phyloP scores from a whole-genome alignment of 1,140 invertebrate genomes.

The Antheraea pernyi region DNA sequence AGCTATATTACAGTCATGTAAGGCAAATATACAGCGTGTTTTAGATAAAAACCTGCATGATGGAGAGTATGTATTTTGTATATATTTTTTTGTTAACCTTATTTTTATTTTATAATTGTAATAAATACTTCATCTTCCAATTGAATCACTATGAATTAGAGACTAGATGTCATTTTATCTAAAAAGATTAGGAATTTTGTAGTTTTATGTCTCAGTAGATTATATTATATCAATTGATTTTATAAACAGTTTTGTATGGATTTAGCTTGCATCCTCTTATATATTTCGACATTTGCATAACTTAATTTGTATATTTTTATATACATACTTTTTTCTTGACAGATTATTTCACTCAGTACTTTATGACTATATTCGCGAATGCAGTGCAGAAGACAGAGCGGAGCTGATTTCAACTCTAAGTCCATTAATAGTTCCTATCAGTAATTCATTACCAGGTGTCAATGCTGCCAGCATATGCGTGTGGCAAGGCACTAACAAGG shows the following conservation, averaged over 20 bases:
- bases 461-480: constrained; percentile 90
- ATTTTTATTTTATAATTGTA: too few relatives aligned
- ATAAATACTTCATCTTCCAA: too few relatives aligned
- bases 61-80: constrained; percentile 63
- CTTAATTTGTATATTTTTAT: neutral
- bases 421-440: constrained; percentile 86
- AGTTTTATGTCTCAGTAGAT: too few relatives aligned
- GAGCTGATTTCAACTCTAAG: constrained; percentile 88
- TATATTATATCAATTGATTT: too few relatives aligned
- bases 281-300: too few relatives aligned
- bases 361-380: constrained; percentile 89
- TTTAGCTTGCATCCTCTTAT: too few relatives aligned
- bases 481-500: constrained; percentile 91
- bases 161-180: too few relatives aligned
- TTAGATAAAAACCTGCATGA: constrained; percentile 87
- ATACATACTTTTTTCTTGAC: constrained; percentile 38
- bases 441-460: constrained; percentile 91
- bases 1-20: constrained; percentile 85
- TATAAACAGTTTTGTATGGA: too few relatives aligned
- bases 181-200: too few relatives aligned
- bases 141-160: too few relatives aligned
- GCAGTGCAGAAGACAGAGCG: constrained; percentile 83
- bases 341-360: constrained; percentile 89
- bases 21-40: constrained; percentile 84
- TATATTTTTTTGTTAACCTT: neutral